Percentiles rank a stretch among this genome's conserved stretches.
Conservation (phyloP, 92 coral and sea anemone species). For the Actinernus sp. region DNA sequence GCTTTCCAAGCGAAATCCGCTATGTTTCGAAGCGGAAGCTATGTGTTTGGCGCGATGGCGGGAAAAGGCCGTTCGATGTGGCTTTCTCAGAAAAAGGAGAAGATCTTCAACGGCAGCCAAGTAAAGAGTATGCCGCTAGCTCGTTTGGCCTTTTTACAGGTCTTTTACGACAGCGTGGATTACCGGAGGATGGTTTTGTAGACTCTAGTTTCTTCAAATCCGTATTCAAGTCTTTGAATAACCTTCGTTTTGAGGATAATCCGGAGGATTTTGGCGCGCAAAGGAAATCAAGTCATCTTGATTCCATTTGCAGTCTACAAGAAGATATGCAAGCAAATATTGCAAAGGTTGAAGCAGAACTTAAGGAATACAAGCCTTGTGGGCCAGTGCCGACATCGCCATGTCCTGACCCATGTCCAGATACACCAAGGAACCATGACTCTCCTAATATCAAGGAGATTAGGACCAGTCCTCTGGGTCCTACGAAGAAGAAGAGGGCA, state of each 20-base stretch:
- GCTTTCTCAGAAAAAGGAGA: conserved; percentile 8
- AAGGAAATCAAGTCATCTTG: not conserved
- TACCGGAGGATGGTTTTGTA: conserved; percentile 1
- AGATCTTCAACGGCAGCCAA: conserved; percentile 1
- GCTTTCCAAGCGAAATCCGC: conserved; percentile 19
- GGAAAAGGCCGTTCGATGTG: not conserved
- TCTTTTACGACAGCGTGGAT: conserved; percentile 19
- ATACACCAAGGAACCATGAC: too few species aligned
- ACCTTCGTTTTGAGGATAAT: not conserved
- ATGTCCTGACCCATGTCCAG: too few species aligned
- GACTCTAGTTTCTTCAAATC: not conserved
- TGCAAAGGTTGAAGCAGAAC: conserved; percentile 1
- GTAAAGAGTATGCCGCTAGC: not conserved
- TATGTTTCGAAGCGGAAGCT: conserved; percentile 19
- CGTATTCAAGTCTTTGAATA: not conserved
- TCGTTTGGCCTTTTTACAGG: conserved; percentile 33
- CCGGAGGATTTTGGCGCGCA: not conserved
- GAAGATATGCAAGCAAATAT: not conserved
- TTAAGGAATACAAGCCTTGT: too few species aligned
- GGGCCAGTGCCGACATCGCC: too few species aligned
- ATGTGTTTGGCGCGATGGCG: not conserved
- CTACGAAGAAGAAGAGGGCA: conserved; percentile 12
- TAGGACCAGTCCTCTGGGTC: conserved; percentile 10
- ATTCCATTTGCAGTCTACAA: too few species aligned
- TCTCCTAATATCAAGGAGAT: not conserved